A percentile compares a stretch with the other conserved stretches of the same genome.
Conservation (phyloP, 2,797 vertebrate species). For the Gallinago nigripennis region DNA sequence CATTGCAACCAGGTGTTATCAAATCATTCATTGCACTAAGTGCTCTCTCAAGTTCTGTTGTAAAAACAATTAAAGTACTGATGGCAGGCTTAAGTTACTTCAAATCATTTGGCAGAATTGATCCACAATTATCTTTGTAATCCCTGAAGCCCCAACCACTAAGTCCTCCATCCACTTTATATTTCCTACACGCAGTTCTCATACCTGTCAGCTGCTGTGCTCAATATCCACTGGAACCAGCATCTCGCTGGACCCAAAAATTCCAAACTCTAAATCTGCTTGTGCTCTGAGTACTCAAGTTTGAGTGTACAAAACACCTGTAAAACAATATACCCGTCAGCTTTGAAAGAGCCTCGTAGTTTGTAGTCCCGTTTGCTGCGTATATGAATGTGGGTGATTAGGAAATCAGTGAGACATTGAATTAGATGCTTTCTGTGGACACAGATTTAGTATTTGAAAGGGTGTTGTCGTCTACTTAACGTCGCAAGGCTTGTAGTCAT, state of each 20-base stretch:
- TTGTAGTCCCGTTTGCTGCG: not conserved
- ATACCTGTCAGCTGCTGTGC: slow-evolving; percentile 51
- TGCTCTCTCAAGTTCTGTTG: slow-evolving; percentile 73
- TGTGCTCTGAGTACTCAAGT: not conserved
- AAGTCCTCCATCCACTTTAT: slow-evolving; percentile 73
- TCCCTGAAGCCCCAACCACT: slow-evolving; percentile 73
- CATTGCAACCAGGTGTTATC: slow-evolving; percentile 69
- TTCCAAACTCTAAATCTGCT: slow-evolving; percentile 29
- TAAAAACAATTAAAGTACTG: slow-evolving; percentile 82
- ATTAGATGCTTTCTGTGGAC: not conserved
- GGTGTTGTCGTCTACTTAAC: not conserved
- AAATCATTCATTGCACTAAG: slow-evolving; percentile 75
- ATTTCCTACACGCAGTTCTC: slow-evolving; percentile 70
- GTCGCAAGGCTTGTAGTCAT: not conserved
- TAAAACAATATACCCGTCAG: not conserved
- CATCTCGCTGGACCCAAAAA: slow-evolving; percentile 43
- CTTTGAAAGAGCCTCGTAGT: not conserved
- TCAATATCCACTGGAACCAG: slow-evolving; percentile 41
- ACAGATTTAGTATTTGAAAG: slow-evolving; percentile 6
- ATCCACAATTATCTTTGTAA: slow-evolving; percentile 81
- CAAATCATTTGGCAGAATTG: slow-evolving; percentile 79
- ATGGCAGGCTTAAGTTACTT: slow-evolving; percentile 79
- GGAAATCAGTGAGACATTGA: not conserved
- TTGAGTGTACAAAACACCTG: not conserved
- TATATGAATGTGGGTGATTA: not conserved